A percentile compares a stretch with the other conserved stretches of the same genome.
These are phyloP conservation scores for Notoglanidium macrostoma DNA, from an alignment of 2,797 vertebrate species.

Conservation along the genomic window DNA sequence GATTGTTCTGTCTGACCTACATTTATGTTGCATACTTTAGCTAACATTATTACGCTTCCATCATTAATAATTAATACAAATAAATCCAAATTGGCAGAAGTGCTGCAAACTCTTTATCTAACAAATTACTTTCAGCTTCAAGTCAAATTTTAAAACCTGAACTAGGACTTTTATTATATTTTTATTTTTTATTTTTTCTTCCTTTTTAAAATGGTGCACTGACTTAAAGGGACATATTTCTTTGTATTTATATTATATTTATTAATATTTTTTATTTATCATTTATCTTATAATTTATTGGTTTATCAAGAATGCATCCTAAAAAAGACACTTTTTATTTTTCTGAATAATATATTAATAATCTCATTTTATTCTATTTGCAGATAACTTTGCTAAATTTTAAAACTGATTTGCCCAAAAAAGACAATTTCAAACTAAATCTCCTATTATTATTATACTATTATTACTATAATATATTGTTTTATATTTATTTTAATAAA, in stretches of 20 bases:
- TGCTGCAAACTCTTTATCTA: background rate
- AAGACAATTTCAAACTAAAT: background rate
- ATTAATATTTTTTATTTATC: background rate
- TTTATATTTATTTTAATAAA: background rate
- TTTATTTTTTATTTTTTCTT: background rate
- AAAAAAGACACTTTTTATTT: background rate
- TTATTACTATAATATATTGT: background rate
- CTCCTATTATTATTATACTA: background rate
- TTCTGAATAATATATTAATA: background rate
- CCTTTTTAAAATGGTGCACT: background rate
- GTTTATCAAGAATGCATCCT: too few relatives aligned
- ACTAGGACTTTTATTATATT: background rate
- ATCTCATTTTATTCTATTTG: background rate
- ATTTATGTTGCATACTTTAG: background rate
- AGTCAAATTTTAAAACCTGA: background rate
- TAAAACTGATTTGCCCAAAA: background rate
- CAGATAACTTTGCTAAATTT: background rate
- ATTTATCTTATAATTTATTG: background rate
- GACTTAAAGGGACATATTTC: background rate
- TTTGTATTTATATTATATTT: background rate
- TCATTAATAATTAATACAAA: background rate
- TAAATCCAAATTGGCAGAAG: too few relatives aligned
- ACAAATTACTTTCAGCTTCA: background rate
- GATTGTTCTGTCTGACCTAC: conserved; percentile 29
- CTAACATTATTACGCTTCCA: background rate